Conservation (phyloP, 2,888 invertebrate species). For the Amblyjoppa fuscipennis region DNA sequence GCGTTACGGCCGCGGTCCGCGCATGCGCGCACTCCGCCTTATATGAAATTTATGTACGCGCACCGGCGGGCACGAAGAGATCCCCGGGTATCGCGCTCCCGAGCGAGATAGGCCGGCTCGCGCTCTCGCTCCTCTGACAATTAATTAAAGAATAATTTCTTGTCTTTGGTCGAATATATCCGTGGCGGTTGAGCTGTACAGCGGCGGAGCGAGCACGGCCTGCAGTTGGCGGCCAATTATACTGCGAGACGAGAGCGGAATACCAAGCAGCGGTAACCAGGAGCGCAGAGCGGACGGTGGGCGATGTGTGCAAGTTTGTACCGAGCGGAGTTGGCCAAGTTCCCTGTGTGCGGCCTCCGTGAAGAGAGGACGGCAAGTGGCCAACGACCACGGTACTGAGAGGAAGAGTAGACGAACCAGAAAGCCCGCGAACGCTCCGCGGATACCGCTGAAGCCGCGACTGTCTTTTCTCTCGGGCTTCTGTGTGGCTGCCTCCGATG, state of each 20-base stretch:
- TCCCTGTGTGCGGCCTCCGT: conserved; percentile 15
- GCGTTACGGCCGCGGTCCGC: not conserved
- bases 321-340: conserved; percentile 26
- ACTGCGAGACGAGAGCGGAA: conserved; percentile 82
- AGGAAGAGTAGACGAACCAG: not conserved
- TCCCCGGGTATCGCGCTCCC: conserved; percentile 44
- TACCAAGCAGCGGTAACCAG: conserved; percentile 81
- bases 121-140: conserved; percentile 79
- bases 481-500: not conserved
- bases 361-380: not conserved
- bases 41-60: conserved; percentile 69
- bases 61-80: conserved; percentile 38
- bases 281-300: conserved; percentile 49
- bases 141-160: conserved; percentile 86
- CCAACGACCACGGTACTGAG: not conserved
- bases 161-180: conserved; percentile 82
- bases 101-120: conserved; percentile 62
- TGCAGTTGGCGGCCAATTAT: conserved; percentile 85
- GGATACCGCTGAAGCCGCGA: not conserved
- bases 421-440: not conserved
- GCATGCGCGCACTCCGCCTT: conserved; percentile 41
- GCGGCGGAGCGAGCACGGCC: conserved; percentile 8
- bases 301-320: conserved; percentile 49
- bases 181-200: conserved; percentile 34
- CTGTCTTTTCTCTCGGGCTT: not conserved